Base-by-base conservation (phyloP, 2,797 vertebrate species). In the Rhinella marina region DNA sequence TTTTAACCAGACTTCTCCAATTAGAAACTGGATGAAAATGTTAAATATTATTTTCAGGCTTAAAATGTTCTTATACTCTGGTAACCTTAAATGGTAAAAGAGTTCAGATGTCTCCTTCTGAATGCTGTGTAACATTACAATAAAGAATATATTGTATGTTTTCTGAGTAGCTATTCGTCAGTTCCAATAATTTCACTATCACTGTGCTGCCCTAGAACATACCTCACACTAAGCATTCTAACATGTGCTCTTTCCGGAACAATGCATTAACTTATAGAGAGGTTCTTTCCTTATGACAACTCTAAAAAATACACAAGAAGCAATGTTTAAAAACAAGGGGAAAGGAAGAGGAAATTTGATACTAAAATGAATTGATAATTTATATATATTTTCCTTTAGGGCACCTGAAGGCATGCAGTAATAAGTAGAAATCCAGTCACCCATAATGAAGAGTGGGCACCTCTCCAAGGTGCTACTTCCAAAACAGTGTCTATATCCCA, bases 391-490 rank as follows among this genome's bases (percentile, higher is more conserved):
- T 77, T 25, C 50, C 75, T 77, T 56, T 56, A 77, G 75, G 75
- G 52, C 13, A 54, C 23, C n/a, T 77, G 5, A 19, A 77, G 54
- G 75, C 75, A 56, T 54, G n/a, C 48, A 56, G 25, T 54, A 56
- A n/a, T 13, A 54, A n/a, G 19, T 25, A 56, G 50, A 25, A 77
- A 56, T 13, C 56, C 75, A 56, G 50, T 77, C 75, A 77, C 50
- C 75, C 75, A 56, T 77, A 56, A 77, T 25, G 75, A 56, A 56
- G 6, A 27, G 16, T 54, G 54, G 23, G 50, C 73, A 77, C 23
- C 75, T 77, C 50, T 77, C 48, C 75, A 54, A 77, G 50, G 75
- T 77, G 50, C 75, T 77, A n/a, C 19, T 25, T 77, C 50, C 23
- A 54, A 14, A 13, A 52, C 48, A 76, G 17, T 50, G 21, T 48